Percentiles rank a stretch among this genome's conserved stretches.
Evolutionary conservation across 2,888 invertebrate species (phyloP).

Genomic region (Eristalinus sepulchralis): DNA sequence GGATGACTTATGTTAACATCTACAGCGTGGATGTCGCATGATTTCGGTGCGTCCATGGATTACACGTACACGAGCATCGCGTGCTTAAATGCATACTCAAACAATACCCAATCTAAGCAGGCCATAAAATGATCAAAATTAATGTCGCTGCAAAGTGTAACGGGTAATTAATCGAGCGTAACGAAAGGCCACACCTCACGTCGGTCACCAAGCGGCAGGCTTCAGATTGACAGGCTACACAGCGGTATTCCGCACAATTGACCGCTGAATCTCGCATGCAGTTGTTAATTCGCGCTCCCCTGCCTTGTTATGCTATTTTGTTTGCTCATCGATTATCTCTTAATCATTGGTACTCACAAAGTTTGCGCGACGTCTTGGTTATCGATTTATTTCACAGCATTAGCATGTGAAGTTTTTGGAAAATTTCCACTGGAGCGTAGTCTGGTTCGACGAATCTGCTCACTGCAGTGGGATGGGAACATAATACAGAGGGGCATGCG

Average conservation of each 20-base stretch:
- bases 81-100: background rate
- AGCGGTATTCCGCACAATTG: conserved; percentile 8
- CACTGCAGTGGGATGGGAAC: background rate
- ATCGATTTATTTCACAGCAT: conserved; percentile 29
- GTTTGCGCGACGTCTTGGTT: conserved; percentile 36
- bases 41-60: background rate
- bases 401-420: conserved; percentile 50
- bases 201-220: background rate
- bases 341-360: conserved; percentile 38
- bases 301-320: conserved; percentile 25
- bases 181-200: background rate
- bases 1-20: conserved; percentile 45
- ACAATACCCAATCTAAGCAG: background rate
- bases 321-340: conserved; percentile 36
- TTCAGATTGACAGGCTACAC: background rate
- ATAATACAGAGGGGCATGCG: background rate
- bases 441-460: background rate
- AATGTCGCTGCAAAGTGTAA: background rate
- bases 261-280: conserved; percentile 29
- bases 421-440: conserved; percentile 58
- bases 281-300: conserved; percentile 43
- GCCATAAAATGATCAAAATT: background rate
- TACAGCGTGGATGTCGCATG: conserved; percentile 17
- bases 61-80: background rate
- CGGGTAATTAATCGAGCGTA: conserved; percentile 12